Conservation (phyloP, 2,888 invertebrate species). For the Aricia artaxerxes region DNA sequence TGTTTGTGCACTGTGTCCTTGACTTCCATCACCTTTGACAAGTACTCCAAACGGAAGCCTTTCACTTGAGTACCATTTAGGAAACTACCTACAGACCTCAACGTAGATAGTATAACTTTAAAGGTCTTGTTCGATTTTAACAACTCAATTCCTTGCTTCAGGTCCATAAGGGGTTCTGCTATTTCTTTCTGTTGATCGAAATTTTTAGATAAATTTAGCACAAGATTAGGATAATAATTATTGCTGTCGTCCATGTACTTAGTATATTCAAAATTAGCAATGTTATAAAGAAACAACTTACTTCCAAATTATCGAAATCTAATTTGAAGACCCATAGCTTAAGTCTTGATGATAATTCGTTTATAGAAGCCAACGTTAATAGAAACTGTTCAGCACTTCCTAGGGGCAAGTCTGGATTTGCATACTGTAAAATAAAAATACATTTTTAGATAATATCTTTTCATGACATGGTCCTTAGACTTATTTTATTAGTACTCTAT, state of each 20-base stretch:
- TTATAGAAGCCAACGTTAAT: constrained; percentile 96
- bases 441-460: background rate
- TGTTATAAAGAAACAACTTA: constrained; percentile 53
- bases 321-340: constrained; percentile 99
- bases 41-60: constrained; percentile 98
- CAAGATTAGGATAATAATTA: too few species aligned
- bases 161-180: constrained; percentile 98
- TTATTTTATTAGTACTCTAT: too few species aligned
- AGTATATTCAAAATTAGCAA: background rate
- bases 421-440: constrained; percentile 75
- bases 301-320: constrained; percentile 98
- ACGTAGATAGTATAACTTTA: constrained; percentile 94
- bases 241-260: background rate
- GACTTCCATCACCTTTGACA: constrained; percentile 98
- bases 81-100: constrained; percentile 97
- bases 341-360: constrained; percentile 94
- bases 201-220: background rate
- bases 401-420: constrained; percentile 92
- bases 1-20: constrained; percentile 99
- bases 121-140: constrained; percentile 96
- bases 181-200: constrained; percentile 88
- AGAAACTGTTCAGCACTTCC: constrained; percentile 99
- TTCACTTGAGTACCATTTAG: constrained; percentile 95
- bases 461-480: background rate
- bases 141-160: constrained; percentile 97